Evolutionary conservation across 2,888 invertebrate species (phyloP), one percentile per base, ranked within the genome.

Genomic region (Gymnosoma rotundatum): DNA sequence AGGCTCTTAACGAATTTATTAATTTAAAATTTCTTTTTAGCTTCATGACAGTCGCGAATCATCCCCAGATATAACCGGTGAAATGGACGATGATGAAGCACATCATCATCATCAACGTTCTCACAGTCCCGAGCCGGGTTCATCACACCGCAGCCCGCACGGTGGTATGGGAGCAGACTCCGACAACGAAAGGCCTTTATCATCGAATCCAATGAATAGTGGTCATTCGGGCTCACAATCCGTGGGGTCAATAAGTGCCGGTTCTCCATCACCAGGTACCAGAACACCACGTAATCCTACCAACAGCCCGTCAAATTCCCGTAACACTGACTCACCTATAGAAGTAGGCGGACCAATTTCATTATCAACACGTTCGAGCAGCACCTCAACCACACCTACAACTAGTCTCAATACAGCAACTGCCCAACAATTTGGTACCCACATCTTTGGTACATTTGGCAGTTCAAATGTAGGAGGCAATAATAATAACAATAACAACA

Each of bases 361-460:
- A 54, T 86, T 92, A 83, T 91, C 92, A 52, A 90, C 91, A 25
- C 88, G 88, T 25, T 86, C 88, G 20, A 86, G 88, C 86, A 87
- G 88, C 14, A 66, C 75, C 14, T 88, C 88, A 21, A 89, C 88
- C 63, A 89, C 87, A 60, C 89, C 90, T 14, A 90, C 90, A 42
- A 88, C 90, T 56, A 88, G 89, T 48, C 88, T 89, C 14, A 74
- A 94, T 20, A 94, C 95, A 16, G 94, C 94, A 21, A 93, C 95
- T n/a, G 89, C 91, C 25, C 81, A 78, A 42, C 83, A 81, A 20
- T 95, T 95, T 60, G 93, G 94, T 3, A 95, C 95, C 87, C 94
- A 95, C 90, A 94, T 95, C 89, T 96, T 96, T 91, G 95, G 95
- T 48, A 92, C 89, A 88, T 94, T 94, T 87, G 93, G 92, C 84